Conservation (phyloP, 2,113 vertebrate genomes). For the Anguilla rostrata region DNA sequence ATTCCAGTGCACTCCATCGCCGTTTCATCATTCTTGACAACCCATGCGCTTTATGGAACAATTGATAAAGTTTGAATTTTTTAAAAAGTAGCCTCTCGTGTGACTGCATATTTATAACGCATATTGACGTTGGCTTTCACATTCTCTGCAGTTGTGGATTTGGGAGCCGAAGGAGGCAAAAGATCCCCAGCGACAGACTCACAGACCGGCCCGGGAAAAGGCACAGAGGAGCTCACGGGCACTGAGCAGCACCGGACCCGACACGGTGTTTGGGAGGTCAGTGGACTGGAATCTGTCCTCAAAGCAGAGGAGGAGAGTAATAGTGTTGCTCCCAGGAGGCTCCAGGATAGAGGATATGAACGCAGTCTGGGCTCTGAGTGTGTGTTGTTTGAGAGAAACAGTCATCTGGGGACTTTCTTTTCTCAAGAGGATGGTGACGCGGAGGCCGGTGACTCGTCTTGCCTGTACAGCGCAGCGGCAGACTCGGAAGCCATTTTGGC, state of each 20-base stretch:
- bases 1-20: no score
- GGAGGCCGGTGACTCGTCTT: slow-evolving; percentile 1
- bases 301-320: slow-evolving; percentile 57
- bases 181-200: neutral
- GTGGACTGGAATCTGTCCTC: slow-evolving; percentile 69
- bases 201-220: slow-evolving; percentile 25
- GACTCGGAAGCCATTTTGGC: slow-evolving; percentile 6
- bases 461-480: slow-evolving; percentile 5
- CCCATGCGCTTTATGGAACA: neutral
- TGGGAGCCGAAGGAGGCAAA: slow-evolving; percentile 32
- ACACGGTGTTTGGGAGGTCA: slow-evolving; percentile 64
- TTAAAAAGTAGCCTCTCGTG: neutral
- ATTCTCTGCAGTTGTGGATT: slow-evolving; percentile 52
- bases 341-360: slow-evolving; percentile 26
- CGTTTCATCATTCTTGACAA: no score
- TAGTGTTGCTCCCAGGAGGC: slow-evolving; percentile 35
- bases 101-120: neutral
- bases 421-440: neutral
- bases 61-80: neutral
- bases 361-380: slow-evolving; percentile 38
- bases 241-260: slow-evolving; percentile 39
- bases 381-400: slow-evolving; percentile 41
- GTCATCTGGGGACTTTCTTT: slow-evolving; percentile 17
- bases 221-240: slow-evolving; percentile 26
- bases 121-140: neutral